A percentile compares a stretch with the other conserved stretches of the same genome.
These are phyloP conservation scores for Drosophila aldrichi DNA, from an alignment of 2,888 invertebrate species.

Conservation along the genomic window DNA sequence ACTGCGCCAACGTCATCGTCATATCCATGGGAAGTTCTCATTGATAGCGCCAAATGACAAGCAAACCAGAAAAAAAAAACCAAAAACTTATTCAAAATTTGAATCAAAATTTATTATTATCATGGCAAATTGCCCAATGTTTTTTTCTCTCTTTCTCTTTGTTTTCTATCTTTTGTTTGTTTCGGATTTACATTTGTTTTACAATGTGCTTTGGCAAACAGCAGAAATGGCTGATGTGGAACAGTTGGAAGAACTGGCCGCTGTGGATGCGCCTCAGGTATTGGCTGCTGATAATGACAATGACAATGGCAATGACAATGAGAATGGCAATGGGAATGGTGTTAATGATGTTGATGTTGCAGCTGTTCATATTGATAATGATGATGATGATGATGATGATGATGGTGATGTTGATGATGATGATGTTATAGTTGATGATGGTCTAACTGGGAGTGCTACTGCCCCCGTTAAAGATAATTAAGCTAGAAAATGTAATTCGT, in stretches of 20 bases:
- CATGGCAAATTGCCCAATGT: conserved; percentile 44
- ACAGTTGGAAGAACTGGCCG: conserved; percentile 49
- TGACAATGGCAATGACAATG: conserved; percentile 26
- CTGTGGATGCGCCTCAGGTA: conserved; percentile 59
- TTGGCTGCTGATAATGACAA: conserved; percentile 45
- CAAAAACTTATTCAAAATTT: conserved; percentile 59
- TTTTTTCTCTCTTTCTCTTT: conserved; percentile 60
- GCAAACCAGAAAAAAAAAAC: conserved; percentile 22
- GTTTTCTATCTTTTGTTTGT: conserved; percentile 54
- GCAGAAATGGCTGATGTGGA: conserved; percentile 53
- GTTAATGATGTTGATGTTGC: conserved; percentile 43
- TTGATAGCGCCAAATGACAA: conserved; percentile 37
- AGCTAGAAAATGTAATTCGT: conserved; percentile 54
- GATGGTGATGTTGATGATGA: conserved; percentile 31
- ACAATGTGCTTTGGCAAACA: conserved; percentile 53
- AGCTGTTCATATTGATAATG: conserved; percentile 26
- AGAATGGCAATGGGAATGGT: conserved; percentile 26
- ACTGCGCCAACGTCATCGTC: conserved; percentile 48
- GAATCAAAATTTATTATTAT: conserved; percentile 59
- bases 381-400: conserved; percentile 29
- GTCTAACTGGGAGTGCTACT: conserved; percentile 39
- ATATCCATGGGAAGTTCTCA: conserved; percentile 42
- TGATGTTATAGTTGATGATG: conserved; percentile 38
- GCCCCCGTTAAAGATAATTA: conserved; percentile 52
- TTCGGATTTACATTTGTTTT: conserved; percentile 59